Percentiles rank a stretch among this genome's conserved stretches.
phyloP scores from a whole-genome alignment of 2,888 invertebrate species.

The Trichogramma dendrolimi region DNA sequence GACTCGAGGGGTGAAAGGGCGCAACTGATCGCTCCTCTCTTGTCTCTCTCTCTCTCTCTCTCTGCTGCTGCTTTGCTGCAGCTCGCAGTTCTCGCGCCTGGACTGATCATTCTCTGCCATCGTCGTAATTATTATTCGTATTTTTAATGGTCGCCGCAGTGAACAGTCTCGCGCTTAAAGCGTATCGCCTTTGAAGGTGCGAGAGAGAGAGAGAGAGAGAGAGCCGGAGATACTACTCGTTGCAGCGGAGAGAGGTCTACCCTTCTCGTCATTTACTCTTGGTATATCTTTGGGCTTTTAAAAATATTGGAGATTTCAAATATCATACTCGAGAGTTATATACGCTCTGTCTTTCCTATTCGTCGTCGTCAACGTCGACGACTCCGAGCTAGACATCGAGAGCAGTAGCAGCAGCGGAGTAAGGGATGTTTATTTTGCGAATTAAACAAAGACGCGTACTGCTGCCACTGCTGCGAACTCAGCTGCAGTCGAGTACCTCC shows the following conservation, averaged over 20 bases:
- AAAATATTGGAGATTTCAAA: conserved; percentile 53
- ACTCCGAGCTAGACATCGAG: conserved; percentile 23
- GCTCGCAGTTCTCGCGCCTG: conserved; percentile 32
- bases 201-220: conserved; percentile 26
- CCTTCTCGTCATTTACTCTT: conserved; percentile 30
- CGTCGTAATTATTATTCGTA: conserved; percentile 52
- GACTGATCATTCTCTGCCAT: conserved; percentile 49
- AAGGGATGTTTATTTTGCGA: conserved; percentile 26
- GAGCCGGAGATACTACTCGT: too few species aligned
- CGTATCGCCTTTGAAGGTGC: conserved; percentile 46
- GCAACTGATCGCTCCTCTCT: too few species aligned
- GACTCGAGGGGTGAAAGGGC: too few species aligned
- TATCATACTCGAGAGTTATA: conserved; percentile 32
- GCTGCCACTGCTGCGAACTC: conserved; percentile 28
- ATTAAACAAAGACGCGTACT: conserved; percentile 35
- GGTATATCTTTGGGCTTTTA: conserved; percentile 46
- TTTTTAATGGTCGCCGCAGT: conserved; percentile 48
- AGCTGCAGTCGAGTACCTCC: conserved; percentile 39
- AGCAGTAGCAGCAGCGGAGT: conserved; percentile 12
- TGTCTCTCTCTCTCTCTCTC: conserved; percentile 38
- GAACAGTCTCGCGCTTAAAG: conserved; percentile 19
- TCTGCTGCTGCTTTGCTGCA: conserved; percentile 22
- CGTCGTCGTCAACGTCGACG: conserved; percentile 22
- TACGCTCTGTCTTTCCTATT: conserved; percentile 27
- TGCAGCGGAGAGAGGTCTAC: background rate